These are phyloP conservation scores for Acronicta leporina DNA, from an alignment of 2,888 invertebrate genomes.

Conservation along the genomic window DNA sequence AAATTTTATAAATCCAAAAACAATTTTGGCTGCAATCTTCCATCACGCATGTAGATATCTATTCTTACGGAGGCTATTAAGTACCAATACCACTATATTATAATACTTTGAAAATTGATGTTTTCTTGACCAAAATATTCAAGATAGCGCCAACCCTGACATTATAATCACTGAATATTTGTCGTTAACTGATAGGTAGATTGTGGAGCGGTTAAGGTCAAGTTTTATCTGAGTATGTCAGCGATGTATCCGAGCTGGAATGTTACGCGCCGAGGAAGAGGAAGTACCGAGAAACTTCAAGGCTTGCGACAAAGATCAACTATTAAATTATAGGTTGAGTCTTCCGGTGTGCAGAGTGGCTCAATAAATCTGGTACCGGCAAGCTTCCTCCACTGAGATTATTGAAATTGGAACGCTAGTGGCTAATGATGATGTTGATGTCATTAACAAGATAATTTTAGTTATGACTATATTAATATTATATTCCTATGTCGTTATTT, in stretches of 20 bases:
- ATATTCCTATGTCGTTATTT: background rate
- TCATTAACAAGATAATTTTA: background rate
- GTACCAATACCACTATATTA: too few relatives aligned
- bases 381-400: slow-evolving; percentile 36
- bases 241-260: slow-evolving; percentile 36
- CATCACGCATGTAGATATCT: too few relatives aligned
- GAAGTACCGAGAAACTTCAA: slow-evolving; percentile 52
- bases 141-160: slow-evolving; percentile 48
- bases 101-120: too few relatives aligned
- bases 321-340: slow-evolving; percentile 44
- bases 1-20: too few relatives aligned
- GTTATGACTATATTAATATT: background rate
- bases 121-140: background rate
- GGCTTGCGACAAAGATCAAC: slow-evolving; percentile 44
- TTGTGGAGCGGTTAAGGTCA: slow-evolving; percentile 75
- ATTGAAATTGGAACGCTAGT: slow-evolving; percentile 28
- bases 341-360: slow-evolving; percentile 48
- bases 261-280: slow-evolving; percentile 49
- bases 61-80: too few relatives aligned
- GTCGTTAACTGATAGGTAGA: slow-evolving; percentile 70
- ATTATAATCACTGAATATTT: slow-evolving; percentile 55
- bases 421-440: slow-evolving; percentile 5
- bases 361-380: slow-evolving; percentile 36
- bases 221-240: slow-evolving; percentile 66
- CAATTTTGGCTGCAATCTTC: too few relatives aligned